phyloP scores from a whole-genome alignment of 2,888 invertebrate species.

The Melikaiella ostensackeni region DNA sequence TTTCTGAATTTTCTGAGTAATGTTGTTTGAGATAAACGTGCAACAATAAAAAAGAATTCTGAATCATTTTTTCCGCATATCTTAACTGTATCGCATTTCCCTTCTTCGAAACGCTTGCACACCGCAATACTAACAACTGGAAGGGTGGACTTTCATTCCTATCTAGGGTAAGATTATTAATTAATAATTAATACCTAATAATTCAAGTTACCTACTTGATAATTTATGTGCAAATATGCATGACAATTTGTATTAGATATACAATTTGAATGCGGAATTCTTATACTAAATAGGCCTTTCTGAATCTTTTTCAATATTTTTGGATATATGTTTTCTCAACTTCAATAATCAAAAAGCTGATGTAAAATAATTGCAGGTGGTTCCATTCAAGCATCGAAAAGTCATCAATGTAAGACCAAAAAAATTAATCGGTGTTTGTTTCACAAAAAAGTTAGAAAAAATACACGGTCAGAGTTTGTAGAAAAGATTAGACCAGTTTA shows the following conservation, averaged over 20 bases:
- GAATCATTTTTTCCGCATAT: constrained; percentile 18
- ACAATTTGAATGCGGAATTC: neutral
- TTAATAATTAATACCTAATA: neutral
- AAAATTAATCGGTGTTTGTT: constrained; percentile 17
- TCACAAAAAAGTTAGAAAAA: constrained; percentile 6
- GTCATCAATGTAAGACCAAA: constrained; percentile 69
- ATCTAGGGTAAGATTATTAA: constrained; percentile 71
- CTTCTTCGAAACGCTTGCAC: constrained; percentile 71
- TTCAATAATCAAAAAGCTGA: neutral
- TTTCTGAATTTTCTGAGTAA: neutral
- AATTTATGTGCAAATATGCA: constrained; percentile 6
- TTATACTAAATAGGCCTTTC: neutral
- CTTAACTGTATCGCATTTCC: constrained; percentile 59
- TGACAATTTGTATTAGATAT: neutral
- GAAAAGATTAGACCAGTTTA: constrained; percentile 17
- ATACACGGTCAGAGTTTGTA: neutral
- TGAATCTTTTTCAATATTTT: neutral
- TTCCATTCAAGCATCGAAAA: constrained; percentile 69
- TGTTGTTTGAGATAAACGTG: neutral
- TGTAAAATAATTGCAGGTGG: constrained; percentile 70
- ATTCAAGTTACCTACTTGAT: constrained; percentile 1
- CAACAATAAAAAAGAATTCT: neutral
- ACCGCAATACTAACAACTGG: constrained; percentile 73
- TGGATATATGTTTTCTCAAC: neutral
- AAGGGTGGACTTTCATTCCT: constrained; percentile 74